These are phyloP conservation scores for Chiropotes sagulatus DNA, from an alignment of 2,797 vertebrate genomes.

Conservation along the genomic window DNA sequence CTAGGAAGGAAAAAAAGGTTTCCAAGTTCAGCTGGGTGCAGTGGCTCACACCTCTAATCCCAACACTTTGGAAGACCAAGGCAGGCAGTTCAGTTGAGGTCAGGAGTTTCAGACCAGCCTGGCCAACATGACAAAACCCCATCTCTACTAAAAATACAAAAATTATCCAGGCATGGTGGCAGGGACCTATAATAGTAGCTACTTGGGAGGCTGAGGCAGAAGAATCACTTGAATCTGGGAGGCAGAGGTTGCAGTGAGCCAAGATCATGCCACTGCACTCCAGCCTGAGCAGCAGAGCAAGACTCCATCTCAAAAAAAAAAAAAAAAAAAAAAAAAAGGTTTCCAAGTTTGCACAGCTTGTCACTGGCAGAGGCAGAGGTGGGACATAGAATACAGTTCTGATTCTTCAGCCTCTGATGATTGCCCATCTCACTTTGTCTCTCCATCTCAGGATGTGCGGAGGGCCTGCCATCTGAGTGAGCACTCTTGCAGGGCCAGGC, in stretches of 20 bases:
- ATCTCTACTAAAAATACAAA: not conserved
- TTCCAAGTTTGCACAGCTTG: not conserved
- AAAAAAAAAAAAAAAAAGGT: not conserved
- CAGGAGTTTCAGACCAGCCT: not conserved
- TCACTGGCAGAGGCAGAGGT: not conserved
- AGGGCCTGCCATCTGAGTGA: too few species aligned
- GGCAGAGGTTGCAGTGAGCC: not conserved
- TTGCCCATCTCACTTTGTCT: not conserved
- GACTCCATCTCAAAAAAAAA: not conserved
- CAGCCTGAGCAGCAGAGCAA: not conserved
- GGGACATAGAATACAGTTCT: not conserved
- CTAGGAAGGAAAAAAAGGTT: not conserved
- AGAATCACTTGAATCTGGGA: not conserved
- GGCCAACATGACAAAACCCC: not conserved
- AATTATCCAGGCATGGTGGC: not conserved
- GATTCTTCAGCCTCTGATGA: not conserved
- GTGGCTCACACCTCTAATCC: not conserved
- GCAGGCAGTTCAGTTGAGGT: not conserved
- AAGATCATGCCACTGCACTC: not conserved
- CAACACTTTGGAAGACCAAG: not conserved
- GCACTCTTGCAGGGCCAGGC: not conserved
- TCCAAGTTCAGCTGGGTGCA: not conserved
- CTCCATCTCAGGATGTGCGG: not conserved
- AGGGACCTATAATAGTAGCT: not conserved
- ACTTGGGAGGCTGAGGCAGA: not conserved